Base-by-base conservation (phyloP, 2,797 vertebrate species). In the Diglossa cyanea region DNA sequence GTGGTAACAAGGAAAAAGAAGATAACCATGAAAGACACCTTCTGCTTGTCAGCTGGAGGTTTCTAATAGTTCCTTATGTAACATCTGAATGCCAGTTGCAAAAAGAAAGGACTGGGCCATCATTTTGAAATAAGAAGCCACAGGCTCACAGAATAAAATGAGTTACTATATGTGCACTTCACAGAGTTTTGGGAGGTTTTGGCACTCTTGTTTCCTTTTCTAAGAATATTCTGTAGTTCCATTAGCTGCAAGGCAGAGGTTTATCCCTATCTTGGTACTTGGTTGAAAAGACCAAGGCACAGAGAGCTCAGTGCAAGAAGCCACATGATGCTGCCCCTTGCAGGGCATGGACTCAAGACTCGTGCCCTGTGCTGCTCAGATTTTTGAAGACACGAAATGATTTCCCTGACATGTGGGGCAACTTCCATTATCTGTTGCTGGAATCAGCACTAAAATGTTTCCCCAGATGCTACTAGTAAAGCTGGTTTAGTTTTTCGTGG, bases 401-500 rank as follows among this genome's bases (percentile, higher is more conserved):
- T 60, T 37, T 63, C 44, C 37, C 51, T 15, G 24, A 33, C 23
- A 48, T 8, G 3, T 44, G 20, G 19, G 55, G 30, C 35, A 70
- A 31, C 23, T 62, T 55, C 35, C n/a, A 61, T 12, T 1, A 1
- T 25, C 9, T 40, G 44, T 30, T 65, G 31, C 33, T 76, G 35
- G 35, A 91, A 54, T 66, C 1, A 12, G 44, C 50, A 87, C 55
- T 54, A 44, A 58, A 90, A 44, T 35, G 30, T 37, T 57, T 84
- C 50, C 31, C n/a, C 28, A 79, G 44, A 40, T 66, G 39, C 42
- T 19, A 33, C 16, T 15, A 48, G 17, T 70, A 92, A 84, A 82
- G 57, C 40, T 84, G n/a, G 4, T 73, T 82, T 83, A 39, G 20
- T 54, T 94, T 86, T 86, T 62, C 74, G 78, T 91, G 26, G 61